A percentile compares a stretch with the other conserved stretches of the same genome.
Evolutionary conservation across 2,113 vertebrate species (phyloP).

Genomic region (Vidua chalybeata): DNA sequence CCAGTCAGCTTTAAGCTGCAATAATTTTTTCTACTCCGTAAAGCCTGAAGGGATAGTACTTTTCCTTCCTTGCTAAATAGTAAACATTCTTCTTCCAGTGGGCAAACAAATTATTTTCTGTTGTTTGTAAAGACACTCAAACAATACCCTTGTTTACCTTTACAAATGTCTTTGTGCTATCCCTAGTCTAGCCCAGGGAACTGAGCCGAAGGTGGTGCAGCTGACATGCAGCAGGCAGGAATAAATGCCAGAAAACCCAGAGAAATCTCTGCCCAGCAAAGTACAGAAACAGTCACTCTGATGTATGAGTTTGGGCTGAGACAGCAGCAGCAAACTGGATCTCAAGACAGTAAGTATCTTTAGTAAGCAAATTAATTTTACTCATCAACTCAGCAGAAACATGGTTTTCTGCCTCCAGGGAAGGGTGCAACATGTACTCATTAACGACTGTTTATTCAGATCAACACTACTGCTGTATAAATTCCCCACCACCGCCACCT

Average conservation of each 20-base stretch:
- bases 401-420: constrained; percentile 4
- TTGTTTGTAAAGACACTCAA: background rate
- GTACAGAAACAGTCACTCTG: background rate
- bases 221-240: background rate
- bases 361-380: background rate
- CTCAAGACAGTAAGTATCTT: background rate
- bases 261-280: background rate
- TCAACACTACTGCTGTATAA: background rate
- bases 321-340: background rate
- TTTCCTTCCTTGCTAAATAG: background rate
- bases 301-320: background rate
- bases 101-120: constrained; percentile 24
- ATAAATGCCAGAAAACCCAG: background rate
- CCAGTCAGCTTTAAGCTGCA: background rate
- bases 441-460: constrained; percentile 25
- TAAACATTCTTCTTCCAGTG: background rate
- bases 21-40: background rate
- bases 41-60: background rate
- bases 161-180: background rate
- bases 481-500: background rate
- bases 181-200: background rate
- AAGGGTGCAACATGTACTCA: background rate
- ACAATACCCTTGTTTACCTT: constrained; percentile 10
- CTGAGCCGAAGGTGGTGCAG: background rate
- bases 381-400: background rate